These are phyloP conservation scores for Metalampra italica DNA, from an alignment of 2,888 invertebrate species.

Conservation along the genomic window DNA sequence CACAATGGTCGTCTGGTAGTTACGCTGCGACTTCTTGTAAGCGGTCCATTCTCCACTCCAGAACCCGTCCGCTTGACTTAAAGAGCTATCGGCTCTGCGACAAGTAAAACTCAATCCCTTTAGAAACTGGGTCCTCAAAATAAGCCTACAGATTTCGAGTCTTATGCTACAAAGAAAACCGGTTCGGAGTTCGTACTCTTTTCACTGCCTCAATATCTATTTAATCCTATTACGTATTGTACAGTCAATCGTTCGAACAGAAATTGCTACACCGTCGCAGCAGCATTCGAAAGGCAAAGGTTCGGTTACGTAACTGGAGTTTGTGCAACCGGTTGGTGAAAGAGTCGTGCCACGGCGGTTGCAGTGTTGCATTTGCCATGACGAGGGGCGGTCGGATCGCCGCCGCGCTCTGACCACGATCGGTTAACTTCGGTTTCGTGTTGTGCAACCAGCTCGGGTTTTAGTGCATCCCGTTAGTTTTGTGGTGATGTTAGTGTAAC, in stretches of 20 bases:
- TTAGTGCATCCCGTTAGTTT: neutral
- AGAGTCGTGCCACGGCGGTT: constrained; percentile 46
- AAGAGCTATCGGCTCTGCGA: no score
- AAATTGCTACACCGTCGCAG: constrained; percentile 32
- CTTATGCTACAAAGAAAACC: neutral
- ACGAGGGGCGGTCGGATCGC: constrained; percentile 40
- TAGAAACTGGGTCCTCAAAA: no score
- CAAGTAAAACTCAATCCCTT: no score
- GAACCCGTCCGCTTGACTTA: no score
- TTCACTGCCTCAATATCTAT: neutral
- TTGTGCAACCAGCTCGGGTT: constrained; percentile 13
- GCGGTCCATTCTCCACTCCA: no score
- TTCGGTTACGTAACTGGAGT: constrained; percentile 51
- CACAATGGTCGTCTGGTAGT: no score
- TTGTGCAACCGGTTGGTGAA: constrained; percentile 67
- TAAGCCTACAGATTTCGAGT: no score
- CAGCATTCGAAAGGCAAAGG: constrained; percentile 64
- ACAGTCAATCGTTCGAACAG: constrained; percentile 10
- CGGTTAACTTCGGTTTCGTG: constrained; percentile 8
- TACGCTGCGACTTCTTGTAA: no score
- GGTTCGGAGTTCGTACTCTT: neutral
- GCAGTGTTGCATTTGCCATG: constrained; percentile 58
- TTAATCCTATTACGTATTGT: constrained; percentile 10
- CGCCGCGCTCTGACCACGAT: constrained; percentile 9
- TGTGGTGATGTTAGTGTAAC: neutral